Evolutionary conservation across 2,797 vertebrate species (phyloP).

Genomic region (Astyanax mexicanus): DNA sequence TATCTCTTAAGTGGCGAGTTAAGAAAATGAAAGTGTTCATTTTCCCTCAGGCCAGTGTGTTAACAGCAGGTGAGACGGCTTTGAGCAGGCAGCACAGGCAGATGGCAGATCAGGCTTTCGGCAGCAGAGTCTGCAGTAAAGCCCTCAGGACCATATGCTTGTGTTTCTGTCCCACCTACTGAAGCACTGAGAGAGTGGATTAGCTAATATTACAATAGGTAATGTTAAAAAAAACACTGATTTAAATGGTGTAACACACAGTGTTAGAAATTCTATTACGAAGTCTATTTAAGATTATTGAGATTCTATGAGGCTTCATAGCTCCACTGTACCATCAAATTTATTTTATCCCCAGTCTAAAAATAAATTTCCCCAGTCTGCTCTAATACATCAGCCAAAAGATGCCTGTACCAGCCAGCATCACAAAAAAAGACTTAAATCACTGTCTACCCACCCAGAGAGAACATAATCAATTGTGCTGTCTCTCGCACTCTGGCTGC

Average conservation of each 20-base stretch:
- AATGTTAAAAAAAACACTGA: background rate
- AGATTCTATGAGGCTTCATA: too few relatives aligned
- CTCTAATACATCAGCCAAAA: too few relatives aligned
- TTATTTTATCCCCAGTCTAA: too few relatives aligned
- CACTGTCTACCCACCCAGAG: too few relatives aligned
- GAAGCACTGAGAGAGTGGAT: background rate
- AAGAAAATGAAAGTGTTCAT: background rate
- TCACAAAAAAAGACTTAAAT: too few relatives aligned
- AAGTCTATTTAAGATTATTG: too few relatives aligned
- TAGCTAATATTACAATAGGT: background rate
- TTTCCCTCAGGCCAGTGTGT: slow-evolving; percentile 2
- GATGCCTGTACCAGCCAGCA: too few relatives aligned
- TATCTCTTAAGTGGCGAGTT: background rate
- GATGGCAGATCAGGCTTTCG: slow-evolving; percentile 38
- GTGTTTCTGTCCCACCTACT: background rate
- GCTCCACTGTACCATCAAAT: too few relatives aligned
- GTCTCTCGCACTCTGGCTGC: too few relatives aligned
- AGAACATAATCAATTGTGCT: too few relatives aligned
- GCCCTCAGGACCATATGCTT: slow-evolving; percentile 31
- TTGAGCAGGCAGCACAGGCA: background rate
- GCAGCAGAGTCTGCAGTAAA: slow-evolving; percentile 31
- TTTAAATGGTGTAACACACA: background rate
- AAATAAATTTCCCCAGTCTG: too few relatives aligned
- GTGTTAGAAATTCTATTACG: too few relatives aligned
- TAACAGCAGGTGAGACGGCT: slow-evolving; percentile 32